These are phyloP conservation scores for Isichthys henryi DNA, from an alignment of 2,113 vertebrate species.

Conservation along the genomic window DNA sequence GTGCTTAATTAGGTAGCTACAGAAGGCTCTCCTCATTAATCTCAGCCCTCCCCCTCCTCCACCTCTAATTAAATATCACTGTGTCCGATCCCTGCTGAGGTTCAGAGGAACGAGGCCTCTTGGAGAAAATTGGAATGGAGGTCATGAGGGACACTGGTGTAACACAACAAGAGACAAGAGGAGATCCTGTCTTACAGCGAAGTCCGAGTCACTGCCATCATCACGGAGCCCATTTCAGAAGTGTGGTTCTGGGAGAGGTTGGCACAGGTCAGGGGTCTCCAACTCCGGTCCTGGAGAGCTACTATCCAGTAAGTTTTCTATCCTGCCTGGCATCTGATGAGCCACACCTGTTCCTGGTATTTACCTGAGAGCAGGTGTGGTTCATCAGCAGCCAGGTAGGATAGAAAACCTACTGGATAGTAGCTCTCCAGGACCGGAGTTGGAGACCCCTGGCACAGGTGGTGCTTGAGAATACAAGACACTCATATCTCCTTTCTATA, in stretches of 20 bases:
- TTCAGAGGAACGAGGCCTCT: not conserved
- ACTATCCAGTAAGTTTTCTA: no score
- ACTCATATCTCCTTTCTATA: not conserved
- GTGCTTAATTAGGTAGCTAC: conserved; percentile 9
- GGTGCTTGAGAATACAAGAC: not conserved
- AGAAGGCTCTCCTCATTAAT: not conserved
- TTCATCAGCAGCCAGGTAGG: no score
- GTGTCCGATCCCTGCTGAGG: not conserved
- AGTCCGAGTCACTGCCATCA: not conserved
- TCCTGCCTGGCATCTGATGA: no score
- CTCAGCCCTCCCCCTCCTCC: not conserved
- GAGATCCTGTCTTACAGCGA: not conserved
- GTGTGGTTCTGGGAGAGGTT: not conserved
- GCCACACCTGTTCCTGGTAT: no score
- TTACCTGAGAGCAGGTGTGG: no score
- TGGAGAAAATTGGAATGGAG: not conserved
- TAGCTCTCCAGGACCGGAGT: no score
- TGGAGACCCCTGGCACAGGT: not conserved
- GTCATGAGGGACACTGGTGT: not conserved
- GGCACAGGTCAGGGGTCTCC: not conserved
- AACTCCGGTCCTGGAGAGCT: no score
- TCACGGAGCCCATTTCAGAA: not conserved
- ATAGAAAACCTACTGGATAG: no score
- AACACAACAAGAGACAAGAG: not conserved
- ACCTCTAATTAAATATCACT: not conserved